Evolutionary conservation across 2,888 invertebrate species (phyloP).

Genomic region (Lasioglossum leucozonium): DNA sequence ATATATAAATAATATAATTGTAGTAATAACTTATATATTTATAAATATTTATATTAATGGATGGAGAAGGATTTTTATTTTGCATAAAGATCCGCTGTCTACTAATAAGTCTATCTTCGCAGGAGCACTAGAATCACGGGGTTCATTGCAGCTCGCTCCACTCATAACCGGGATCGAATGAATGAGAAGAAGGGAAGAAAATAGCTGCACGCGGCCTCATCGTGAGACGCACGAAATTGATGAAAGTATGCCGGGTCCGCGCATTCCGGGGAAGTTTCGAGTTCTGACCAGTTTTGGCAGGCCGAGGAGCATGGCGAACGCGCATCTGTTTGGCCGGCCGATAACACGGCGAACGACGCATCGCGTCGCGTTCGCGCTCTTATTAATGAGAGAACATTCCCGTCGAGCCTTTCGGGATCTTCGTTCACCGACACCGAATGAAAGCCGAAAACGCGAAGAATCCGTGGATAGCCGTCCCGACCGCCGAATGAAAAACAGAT

Average conservation of each 20-base stretch:
- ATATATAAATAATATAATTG: too few species aligned
- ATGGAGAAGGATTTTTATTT: too few species aligned
- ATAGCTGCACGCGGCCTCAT: slow-evolving; percentile 52
- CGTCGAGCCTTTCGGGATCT: slow-evolving; percentile 77
- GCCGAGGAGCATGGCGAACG: slow-evolving; percentile 20
- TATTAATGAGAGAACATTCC: slow-evolving; percentile 83
- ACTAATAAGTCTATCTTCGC: background rate
- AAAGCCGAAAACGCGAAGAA: slow-evolving; percentile 66
- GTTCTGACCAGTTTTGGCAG: slow-evolving; percentile 65
- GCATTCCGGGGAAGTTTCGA: slow-evolving; percentile 77
- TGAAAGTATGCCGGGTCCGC: slow-evolving; percentile 78
- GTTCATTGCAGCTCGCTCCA: background rate
- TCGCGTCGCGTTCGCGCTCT: slow-evolving; percentile 61
- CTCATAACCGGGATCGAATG: background rate
- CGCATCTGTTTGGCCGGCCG: slow-evolving; percentile 52
- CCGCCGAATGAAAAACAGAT: slow-evolving; percentile 71
- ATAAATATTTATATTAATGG: too few species aligned
- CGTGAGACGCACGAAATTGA: slow-evolving; percentile 78
- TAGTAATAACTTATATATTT: too few species aligned
- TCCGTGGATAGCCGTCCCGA: slow-evolving; percentile 46
- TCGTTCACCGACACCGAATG: slow-evolving; percentile 68
- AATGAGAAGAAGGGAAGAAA: slow-evolving; percentile 48
- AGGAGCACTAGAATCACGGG: background rate
- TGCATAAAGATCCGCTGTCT: too few species aligned
- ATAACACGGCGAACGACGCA: slow-evolving; percentile 45